These are phyloP conservation scores for Peromyscus leucopus DNA, from an alignment of 2,113 vertebrate genomes.

Conservation along the genomic window DNA sequence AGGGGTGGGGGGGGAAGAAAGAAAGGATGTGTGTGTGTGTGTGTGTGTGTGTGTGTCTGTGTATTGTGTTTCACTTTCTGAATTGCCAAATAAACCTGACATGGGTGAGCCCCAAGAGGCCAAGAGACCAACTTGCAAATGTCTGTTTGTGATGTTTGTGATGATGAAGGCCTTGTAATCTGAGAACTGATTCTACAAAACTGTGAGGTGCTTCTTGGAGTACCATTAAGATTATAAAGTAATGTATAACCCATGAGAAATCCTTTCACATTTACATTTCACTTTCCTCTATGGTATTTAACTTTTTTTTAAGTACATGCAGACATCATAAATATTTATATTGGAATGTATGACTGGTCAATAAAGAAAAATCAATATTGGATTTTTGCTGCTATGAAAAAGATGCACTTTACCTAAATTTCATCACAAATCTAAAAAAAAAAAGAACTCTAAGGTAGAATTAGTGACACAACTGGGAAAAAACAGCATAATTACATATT, in stretches of 20 bases:
- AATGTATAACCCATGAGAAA: slow-evolving; percentile 74
- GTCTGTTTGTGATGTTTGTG: slow-evolving; percentile 76
- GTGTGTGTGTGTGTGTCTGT: too few relatives aligned
- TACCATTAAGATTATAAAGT: slow-evolving; percentile 71
- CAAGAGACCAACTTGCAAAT: slow-evolving; percentile 70
- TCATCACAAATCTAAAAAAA: slow-evolving; percentile 31
- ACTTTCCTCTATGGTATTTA: slow-evolving; percentile 80
- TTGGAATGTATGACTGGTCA: slow-evolving; percentile 71
- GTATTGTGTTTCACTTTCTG: slow-evolving; percentile 79
- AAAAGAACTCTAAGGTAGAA: not conserved
- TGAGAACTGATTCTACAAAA: slow-evolving; percentile 71
- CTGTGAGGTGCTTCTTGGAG: slow-evolving; percentile 68
- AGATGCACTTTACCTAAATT: slow-evolving; percentile 53
- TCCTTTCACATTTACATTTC: slow-evolving; percentile 79
- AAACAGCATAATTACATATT: not conserved
- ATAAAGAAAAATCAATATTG: slow-evolving; percentile 81
- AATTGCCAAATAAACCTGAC: slow-evolving; percentile 74
- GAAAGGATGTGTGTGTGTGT: slow-evolving; percentile 51
- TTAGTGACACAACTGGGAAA: not conserved
- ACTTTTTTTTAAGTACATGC: slow-evolving; percentile 70
- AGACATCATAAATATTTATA: slow-evolving; percentile 82
- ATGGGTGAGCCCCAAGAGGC: slow-evolving; percentile 50
- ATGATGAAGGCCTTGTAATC: slow-evolving; percentile 72
- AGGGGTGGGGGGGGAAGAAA: too few relatives aligned
- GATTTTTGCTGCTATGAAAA: slow-evolving; percentile 50